Percentiles rank a stretch among this genome's conserved stretches.
Evolutionary conservation across 2,888 invertebrate genomes (phyloP).

Genomic region (Dugesia japonica): DNA sequence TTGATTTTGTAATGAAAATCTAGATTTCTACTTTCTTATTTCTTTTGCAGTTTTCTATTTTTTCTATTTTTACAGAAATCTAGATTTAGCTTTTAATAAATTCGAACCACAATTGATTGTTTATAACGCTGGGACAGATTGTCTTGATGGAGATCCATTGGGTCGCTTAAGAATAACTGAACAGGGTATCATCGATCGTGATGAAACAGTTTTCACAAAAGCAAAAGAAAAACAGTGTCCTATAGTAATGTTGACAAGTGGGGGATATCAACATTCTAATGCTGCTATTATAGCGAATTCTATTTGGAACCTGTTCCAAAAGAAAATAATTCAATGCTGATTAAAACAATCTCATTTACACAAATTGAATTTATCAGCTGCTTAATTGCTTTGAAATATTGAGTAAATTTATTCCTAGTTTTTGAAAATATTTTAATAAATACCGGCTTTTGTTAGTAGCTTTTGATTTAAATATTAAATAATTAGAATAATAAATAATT

Average conservation of each 20-base stretch:
- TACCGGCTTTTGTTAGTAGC: no score
- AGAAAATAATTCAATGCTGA: slow-evolving; percentile 41
- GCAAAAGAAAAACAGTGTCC: slow-evolving; percentile 56
- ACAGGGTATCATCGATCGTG: slow-evolving; percentile 68
- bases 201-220: slow-evolving; percentile 64
- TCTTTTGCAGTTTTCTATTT: no score
- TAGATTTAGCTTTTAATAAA: slow-evolving; percentile 57
- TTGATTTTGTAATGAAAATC: no score
- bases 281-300: slow-evolving; percentile 69
- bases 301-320: slow-evolving; percentile 57
- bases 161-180: slow-evolving; percentile 60
- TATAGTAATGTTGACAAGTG: slow-evolving; percentile 70
- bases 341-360: no score
- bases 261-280: slow-evolving; percentile 64
- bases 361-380: no score
- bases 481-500: no score
- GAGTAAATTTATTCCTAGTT: no score
- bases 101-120: slow-evolving; percentile 62
- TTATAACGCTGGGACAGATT: slow-evolving; percentile 83
- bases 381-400: no score
- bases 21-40: no score
- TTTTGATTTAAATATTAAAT: no score
- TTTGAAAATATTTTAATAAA: no score
- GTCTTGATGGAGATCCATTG: slow-evolving; percentile 62
- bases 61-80: slow-evolving; percentile 52